Conservation (phyloP, 1,140 invertebrate species). For the Drosophila lacteicornis region DNA sequence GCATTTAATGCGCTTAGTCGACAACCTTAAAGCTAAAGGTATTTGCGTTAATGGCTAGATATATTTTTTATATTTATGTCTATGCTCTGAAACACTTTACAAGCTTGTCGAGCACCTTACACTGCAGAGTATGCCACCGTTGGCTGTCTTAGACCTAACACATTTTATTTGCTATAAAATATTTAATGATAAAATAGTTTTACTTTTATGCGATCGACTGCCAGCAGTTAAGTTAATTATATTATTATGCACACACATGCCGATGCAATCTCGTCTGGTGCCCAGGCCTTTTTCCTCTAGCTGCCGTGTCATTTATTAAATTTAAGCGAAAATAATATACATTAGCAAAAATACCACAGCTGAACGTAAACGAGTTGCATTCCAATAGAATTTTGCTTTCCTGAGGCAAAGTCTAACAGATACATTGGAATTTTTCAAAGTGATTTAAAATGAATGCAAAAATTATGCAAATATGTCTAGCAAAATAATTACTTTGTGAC, state of each 20-base stretch:
- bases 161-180: constrained; percentile 54
- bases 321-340: constrained; percentile 1
- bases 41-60: constrained; percentile 14
- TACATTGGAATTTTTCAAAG: not conserved
- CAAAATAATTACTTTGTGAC: no score
- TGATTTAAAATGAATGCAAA: no score
- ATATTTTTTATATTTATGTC: constrained; percentile 15
- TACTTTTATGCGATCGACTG: constrained; percentile 21
- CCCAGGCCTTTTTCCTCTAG: not conserved
- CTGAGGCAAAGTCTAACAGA: not conserved
- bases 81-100: constrained; percentile 62
- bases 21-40: constrained; percentile 13
- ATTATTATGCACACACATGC: constrained; percentile 26
- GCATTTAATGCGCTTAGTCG: constrained; percentile 52
- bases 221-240: constrained; percentile 27
- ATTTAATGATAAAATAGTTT: constrained; percentile 53
- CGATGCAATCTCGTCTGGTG: not conserved
- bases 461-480: no score
- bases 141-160: constrained; percentile 41
- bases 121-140: constrained; percentile 4
- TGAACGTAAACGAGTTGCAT: not conserved
- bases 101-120: constrained; percentile 55
- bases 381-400: not conserved
- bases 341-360: not conserved
- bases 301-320: not conserved